Evolutionary conservation across 2,797 vertebrate genomes (phyloP).

Genomic region (Urocyon cinereoargenteus): DNA sequence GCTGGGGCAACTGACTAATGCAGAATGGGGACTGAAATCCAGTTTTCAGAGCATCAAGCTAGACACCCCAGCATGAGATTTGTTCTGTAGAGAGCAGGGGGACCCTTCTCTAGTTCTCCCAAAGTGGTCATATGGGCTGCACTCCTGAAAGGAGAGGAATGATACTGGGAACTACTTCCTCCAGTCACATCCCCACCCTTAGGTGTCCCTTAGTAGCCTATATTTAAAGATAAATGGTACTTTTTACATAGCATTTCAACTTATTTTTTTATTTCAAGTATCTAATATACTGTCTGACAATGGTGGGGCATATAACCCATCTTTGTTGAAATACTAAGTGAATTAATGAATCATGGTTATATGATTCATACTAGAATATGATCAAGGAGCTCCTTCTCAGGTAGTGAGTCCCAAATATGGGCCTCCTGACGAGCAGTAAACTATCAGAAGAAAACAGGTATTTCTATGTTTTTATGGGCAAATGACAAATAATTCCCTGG

Average conservation of each 20-base stretch:
- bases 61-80: neutral
- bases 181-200: neutral
- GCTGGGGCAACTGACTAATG: neutral
- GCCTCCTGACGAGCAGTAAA: neutral
- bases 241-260: neutral
- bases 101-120: neutral
- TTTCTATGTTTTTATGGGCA: neutral
- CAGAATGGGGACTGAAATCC: neutral
- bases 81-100: neutral
- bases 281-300: neutral
- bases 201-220: neutral
- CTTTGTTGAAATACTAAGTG: constrained; percentile 1
- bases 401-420: neutral
- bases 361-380: neutral
- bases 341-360: neutral
- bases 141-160: neutral
- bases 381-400: neutral
- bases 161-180: neutral
- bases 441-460: neutral
- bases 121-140: neutral
- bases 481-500: constrained; percentile 6
- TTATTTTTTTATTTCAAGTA: neutral
- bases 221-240: neutral
- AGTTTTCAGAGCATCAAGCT: neutral
- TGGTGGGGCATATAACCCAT: neutral